Conservation (phyloP, 2,888 invertebrate genomes). For the Cantharis flavilabris region DNA sequence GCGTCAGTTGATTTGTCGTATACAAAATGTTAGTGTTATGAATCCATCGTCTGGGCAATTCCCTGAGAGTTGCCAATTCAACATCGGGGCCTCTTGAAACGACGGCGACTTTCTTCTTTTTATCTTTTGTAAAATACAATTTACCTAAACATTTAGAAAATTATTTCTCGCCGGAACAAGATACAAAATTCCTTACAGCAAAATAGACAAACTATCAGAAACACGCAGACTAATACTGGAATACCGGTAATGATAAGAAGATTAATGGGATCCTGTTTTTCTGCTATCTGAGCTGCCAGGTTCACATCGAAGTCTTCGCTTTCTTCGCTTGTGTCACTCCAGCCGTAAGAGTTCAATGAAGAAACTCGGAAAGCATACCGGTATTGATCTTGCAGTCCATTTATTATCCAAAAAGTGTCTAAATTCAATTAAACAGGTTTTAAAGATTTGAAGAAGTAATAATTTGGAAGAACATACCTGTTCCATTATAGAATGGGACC, state of each 20-base stretch:
- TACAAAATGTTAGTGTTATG: constrained; percentile 87
- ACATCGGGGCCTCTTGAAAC: constrained; percentile 64
- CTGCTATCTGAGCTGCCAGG: constrained; percentile 55
- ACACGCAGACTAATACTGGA: constrained; percentile 58
- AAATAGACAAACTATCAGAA: constrained; percentile 56
- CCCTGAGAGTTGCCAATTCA: constrained; percentile 84
- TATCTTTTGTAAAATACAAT: constrained; percentile 63
- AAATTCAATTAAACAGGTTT: constrained; percentile 33
- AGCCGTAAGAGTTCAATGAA: constrained; percentile 80
- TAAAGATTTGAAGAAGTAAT: neutral
- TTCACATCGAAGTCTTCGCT: constrained; percentile 65
- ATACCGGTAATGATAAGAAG: constrained; percentile 66
- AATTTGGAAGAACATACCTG: constrained; percentile 56
- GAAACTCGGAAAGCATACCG: constrained; percentile 76
- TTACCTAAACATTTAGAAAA: constrained; percentile 26
- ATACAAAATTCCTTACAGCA: constrained; percentile 52
- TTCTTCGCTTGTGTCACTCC: constrained; percentile 75
- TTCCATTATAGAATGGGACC: constrained; percentile 75
- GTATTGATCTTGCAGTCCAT: constrained; percentile 64
- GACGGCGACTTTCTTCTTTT: constrained; percentile 58
- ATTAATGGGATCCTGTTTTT: constrained; percentile 58
- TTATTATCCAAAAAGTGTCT: constrained; percentile 82
- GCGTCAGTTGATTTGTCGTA: constrained; percentile 60
- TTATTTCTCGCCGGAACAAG: neutral
- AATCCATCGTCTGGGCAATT: constrained; percentile 74